phyloP scores from a whole-genome alignment of 2,888 invertebrate species.

The Eretmocerus hayati region DNA sequence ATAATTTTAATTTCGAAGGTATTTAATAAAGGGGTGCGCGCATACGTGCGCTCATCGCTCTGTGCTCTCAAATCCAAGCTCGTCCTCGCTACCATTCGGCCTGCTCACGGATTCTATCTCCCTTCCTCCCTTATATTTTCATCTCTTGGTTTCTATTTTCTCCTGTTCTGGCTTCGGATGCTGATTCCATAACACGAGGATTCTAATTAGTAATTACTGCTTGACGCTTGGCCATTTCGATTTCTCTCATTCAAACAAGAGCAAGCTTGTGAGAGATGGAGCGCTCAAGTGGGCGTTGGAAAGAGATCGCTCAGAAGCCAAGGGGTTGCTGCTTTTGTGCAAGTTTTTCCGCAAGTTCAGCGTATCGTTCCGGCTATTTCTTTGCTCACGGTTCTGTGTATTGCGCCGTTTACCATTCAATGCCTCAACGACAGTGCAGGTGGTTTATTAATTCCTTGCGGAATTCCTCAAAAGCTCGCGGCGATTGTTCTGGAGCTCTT shows the following conservation, averaged over 20 bases:
- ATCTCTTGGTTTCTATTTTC: slow-evolving; percentile 24
- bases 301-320: no score
- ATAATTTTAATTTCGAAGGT: slow-evolving; percentile 48
- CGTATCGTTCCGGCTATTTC: neutral
- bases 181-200: slow-evolving; percentile 30
- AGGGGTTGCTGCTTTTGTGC: no score
- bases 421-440: neutral
- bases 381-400: neutral
- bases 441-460: slow-evolving; percentile 10
- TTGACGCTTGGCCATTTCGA: neutral
- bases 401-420: neutral
- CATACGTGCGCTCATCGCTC: slow-evolving; percentile 7
- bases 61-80: slow-evolving; percentile 8
- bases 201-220: neutral
- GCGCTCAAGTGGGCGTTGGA: neutral
- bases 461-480: slow-evolving; percentile 1
- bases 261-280: neutral
- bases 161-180: slow-evolving; percentile 30
- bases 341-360: neutral
- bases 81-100: slow-evolving; percentile 21
- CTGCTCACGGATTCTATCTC: slow-evolving; percentile 20
- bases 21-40: slow-evolving; percentile 43
- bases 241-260: neutral
- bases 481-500: neutral
- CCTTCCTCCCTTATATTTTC: neutral